Conservation (phyloP, 2,797 vertebrate species). For the Heliangelus exortis region DNA sequence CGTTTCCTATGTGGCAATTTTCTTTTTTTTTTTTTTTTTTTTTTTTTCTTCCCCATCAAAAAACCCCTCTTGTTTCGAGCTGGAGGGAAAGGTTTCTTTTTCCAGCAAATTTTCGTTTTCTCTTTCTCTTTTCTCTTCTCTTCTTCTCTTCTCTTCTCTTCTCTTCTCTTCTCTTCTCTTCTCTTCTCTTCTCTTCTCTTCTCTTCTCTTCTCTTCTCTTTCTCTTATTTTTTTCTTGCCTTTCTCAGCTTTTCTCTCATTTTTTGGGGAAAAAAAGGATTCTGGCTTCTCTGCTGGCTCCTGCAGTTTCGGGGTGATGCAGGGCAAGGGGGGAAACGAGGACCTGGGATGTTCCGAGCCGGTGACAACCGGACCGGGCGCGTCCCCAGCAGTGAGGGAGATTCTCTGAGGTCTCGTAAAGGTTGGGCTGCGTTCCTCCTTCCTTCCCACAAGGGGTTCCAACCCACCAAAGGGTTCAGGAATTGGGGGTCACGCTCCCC, state of each 20-base stretch:
- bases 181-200: too few species aligned
- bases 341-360: neutral
- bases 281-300: neutral
- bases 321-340: neutral
- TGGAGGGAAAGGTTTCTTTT: neutral
- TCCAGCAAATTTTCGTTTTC: neutral
- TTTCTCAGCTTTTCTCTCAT: neutral
- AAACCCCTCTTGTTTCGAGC: neutral
- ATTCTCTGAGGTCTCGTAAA: neutral
- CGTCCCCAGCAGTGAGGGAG: fast-evolving
- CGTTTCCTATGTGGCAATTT: neutral
- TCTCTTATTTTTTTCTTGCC: too few species aligned
- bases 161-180: too few species aligned
- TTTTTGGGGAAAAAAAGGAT: conserved; percentile 23
- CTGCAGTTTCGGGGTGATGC: fast-evolving
- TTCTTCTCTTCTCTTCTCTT: too few species aligned
- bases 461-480: too few species aligned
- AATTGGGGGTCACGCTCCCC: neutral
- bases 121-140: too few species aligned
- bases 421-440: neutral
- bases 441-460: neutral
- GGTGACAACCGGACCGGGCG: neutral
- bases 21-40: neutral
- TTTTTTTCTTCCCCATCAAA: neutral
- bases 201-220: too few species aligned